phyloP scores from a whole-genome alignment of 2,113 vertebrate genomes.

The Egretta garzetta region DNA sequence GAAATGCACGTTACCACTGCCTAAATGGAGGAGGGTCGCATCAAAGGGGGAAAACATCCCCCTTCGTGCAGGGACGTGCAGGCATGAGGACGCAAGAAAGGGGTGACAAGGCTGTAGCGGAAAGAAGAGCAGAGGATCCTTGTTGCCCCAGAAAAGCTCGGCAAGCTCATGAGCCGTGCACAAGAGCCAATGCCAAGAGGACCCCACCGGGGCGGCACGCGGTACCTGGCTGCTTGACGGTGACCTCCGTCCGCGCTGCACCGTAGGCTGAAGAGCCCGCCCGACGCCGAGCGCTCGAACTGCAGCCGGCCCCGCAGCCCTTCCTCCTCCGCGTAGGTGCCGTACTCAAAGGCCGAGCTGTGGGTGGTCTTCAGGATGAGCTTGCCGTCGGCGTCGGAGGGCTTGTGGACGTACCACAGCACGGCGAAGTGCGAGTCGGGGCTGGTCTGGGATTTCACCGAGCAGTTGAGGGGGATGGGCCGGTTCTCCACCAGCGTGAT shows the following conservation, averaged over 20 bases:
- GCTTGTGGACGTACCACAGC: constrained; percentile 90
- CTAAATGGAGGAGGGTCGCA: background rate
- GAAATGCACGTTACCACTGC: background rate
- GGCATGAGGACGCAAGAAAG: background rate
- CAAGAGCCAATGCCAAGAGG: rapidly evolving
- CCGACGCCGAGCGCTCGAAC: constrained; percentile 84
- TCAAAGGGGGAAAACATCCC: background rate
- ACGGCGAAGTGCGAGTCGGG: constrained; percentile 89
- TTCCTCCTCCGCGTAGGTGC: constrained; percentile 91
- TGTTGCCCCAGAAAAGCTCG: background rate
- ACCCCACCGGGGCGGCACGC: rapidly evolving
- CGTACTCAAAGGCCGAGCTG: constrained; percentile 86
- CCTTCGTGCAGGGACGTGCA: rapidly evolving
- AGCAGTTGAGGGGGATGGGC: constrained; percentile 90
- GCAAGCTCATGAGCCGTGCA: rapidly evolving
- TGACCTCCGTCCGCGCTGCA: constrained; percentile 89
- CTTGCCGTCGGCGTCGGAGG: constrained; percentile 81
- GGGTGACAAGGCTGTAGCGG: background rate
- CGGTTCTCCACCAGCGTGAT: constrained; percentile 88
- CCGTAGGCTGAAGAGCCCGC: constrained; percentile 89
- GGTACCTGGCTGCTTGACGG: constrained; percentile 89
- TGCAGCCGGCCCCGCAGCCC: constrained; percentile 88
- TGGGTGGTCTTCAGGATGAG: constrained; percentile 93
- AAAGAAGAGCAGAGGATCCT: background rate
- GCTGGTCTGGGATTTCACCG: constrained; percentile 88